Evolutionary conservation across 2,888 invertebrate genomes (phyloP).

Genomic region (Andrena chrysosceles): DNA sequence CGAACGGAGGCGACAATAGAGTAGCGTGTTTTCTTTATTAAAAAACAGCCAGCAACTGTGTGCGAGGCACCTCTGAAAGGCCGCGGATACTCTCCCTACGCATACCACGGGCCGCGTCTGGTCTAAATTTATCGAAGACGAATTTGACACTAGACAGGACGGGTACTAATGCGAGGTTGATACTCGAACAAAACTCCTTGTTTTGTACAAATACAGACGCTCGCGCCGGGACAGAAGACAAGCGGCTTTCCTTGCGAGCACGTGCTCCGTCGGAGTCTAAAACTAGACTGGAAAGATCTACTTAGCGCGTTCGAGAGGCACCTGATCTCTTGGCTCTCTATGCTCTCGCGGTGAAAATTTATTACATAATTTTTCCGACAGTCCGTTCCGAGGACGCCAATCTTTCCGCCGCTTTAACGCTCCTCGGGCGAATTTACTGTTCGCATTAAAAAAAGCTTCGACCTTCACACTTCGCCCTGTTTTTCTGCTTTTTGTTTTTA

Average conservation of each 20-base stretch:
- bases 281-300: conserved; percentile 58
- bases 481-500: conserved; percentile 83
- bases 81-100: conserved; percentile 58
- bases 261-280: conserved; percentile 56
- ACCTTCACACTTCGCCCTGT: neutral
- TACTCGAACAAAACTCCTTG: conserved; percentile 68
- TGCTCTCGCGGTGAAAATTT: conserved; percentile 17
- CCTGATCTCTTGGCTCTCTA: conserved; percentile 25
- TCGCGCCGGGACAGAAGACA: conserved; percentile 24
- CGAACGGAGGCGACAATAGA: conserved; percentile 46
- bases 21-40: conserved; percentile 55
- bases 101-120: conserved; percentile 73
- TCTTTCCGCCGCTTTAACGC: neutral
- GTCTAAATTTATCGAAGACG: conserved; percentile 82
- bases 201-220: conserved; percentile 63
- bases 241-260: conserved; percentile 38
- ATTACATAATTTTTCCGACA: conserved; percentile 17
- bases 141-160: conserved; percentile 81
- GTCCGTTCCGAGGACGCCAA: neutral
- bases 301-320: conserved; percentile 22
- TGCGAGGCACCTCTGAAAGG: conserved; percentile 53
- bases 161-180: conserved; percentile 77
- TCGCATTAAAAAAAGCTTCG: conserved; percentile 7
- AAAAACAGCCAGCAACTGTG: conserved; percentile 80
- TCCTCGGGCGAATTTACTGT: neutral